Base-by-base conservation (phyloP, 2,113 vertebrate genomes). In the Amia ocellicauda region DNA sequence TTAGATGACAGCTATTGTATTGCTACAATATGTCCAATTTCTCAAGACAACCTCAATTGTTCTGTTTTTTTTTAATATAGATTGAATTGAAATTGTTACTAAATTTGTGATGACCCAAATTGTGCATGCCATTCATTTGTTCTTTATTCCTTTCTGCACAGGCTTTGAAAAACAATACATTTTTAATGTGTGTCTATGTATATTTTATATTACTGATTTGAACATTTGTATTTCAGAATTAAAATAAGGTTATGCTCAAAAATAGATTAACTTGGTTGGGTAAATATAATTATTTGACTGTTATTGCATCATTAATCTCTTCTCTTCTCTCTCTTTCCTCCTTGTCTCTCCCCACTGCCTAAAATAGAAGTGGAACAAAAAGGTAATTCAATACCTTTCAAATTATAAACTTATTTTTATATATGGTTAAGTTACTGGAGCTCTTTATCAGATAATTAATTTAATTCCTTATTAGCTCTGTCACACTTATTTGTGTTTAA, bases 341-440 rank as follows among this genome's bases (percentile, higher is more conserved):
- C 87, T 84, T 92, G 80, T 91, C 87, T 93, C 88, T 78, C 69
- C 87, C 78, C 89, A 94, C 86, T 84, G 87, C 86, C 80, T 88
- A 85, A 86, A 82, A 91, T 96, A 98, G 96, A 98, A 97, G 96
- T 98, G 95, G 96, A 98, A 91, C 95, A 98, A 93, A 98, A 98
- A 98, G 95, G 96, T 98, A 98, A 98, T 92, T 90, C 91, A 93
- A 92, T 94, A 87, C 90, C 86, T 90, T 93, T 85, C 82, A 75
- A 86, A 86, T 86, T 86, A 85, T 86, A 76, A 78, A 80, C 83
- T 87, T 80, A 80, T 89, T 80, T 78, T 68, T 81, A 73, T 79
- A 80, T 89, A 76, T 84, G 85, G 84, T 83, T 87, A 87, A 84
- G 83, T 83, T 87, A 79, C 83, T 83, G 84, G 79, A 83, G 69